These are phyloP conservation scores for Euwallacea similis DNA, from an alignment of 1,140 invertebrate species.

Conservation along the genomic window DNA sequence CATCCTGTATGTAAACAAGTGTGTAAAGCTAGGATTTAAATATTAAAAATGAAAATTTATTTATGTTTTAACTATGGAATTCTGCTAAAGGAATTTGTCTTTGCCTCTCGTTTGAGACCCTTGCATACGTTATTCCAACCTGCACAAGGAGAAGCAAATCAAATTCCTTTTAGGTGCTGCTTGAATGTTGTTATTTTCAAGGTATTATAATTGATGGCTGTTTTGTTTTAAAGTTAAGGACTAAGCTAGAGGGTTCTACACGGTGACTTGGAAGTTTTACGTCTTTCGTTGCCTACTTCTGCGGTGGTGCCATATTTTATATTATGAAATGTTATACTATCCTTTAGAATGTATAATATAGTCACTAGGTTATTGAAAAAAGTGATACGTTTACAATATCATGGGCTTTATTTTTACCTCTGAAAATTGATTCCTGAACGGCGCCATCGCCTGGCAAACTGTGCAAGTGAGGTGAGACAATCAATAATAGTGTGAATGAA, in stretches of 20 bases:
- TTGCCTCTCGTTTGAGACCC: no score
- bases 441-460: no score
- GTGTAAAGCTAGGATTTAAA: background rate
- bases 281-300: slow-evolving; percentile 23
- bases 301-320: slow-evolving; percentile 34
- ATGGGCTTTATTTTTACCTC: no score
- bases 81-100: no score
- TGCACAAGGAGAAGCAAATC: no score
- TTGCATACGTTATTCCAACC: no score
- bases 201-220: slow-evolving; percentile 1
- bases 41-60: no score
- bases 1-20: background rate
- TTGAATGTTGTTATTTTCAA: background rate
- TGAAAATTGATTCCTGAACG: no score
- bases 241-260: background rate
- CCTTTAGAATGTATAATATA: slow-evolving; percentile 21
- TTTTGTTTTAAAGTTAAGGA: background rate
- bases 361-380: slow-evolving; percentile 28
- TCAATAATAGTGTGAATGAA: no score
- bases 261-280: background rate
- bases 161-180: background rate
- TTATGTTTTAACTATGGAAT: no score
- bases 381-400: slow-evolving; percentile 34
- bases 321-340: slow-evolving; percentile 30
- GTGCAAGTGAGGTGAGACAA: no score